phyloP scores from a whole-genome alignment of 2,888 invertebrate genomes.

The Torymus aiolomorphi region DNA sequence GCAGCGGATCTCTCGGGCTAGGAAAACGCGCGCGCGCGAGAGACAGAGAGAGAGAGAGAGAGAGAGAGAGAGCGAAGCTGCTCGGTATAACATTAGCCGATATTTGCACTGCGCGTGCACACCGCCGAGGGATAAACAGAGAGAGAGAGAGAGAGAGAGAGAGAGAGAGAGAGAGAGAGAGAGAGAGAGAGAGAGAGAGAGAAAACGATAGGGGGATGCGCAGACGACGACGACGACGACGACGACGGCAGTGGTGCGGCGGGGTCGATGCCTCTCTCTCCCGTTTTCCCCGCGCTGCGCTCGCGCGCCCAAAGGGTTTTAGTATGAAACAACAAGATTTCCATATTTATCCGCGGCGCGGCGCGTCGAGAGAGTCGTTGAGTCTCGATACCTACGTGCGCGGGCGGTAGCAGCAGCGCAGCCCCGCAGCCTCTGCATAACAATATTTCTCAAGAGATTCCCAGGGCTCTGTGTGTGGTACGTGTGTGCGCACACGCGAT shows the following conservation, averaged over 20 bases:
- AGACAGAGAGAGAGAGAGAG: no score
- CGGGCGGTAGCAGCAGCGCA: not conserved
- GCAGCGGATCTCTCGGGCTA: no score
- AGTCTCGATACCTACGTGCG: constrained; percentile 52
- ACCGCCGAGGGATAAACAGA: constrained; percentile 64
- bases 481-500: not conserved
- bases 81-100: constrained; percentile 44
- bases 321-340: constrained; percentile 69
- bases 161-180: constrained; percentile 49
- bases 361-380: constrained; percentile 19
- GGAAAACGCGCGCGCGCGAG: constrained; percentile 51
- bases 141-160: not conserved
- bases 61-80: constrained; percentile 27
- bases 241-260: not conserved
- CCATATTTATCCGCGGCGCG: constrained; percentile 68
- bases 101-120: constrained; percentile 38
- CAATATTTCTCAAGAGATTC: constrained; percentile 50
- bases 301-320: constrained; percentile 60
- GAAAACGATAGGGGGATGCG: not conserved
- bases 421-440: constrained; percentile 43
- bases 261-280: constrained; percentile 60
- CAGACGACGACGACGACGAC: no score
- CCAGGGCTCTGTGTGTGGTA: not conserved
- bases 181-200: constrained; percentile 47
- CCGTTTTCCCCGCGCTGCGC: no score